Base-by-base conservation (phyloP, 2,888 invertebrate species). In the Masnerella sp. region DNA sequence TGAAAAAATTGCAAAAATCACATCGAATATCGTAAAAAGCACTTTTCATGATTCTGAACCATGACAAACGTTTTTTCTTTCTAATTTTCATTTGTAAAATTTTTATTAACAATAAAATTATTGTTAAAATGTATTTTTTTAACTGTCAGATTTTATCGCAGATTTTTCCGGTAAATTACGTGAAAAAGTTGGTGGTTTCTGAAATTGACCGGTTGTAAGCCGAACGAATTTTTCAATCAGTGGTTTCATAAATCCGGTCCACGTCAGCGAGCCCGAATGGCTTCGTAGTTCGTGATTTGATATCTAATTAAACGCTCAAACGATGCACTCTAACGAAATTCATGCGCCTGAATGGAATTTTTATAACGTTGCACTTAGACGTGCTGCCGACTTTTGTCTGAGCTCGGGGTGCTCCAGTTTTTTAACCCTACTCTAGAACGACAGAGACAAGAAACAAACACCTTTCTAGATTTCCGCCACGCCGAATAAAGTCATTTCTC, bases 391-490 rank as follows among this genome's bases (percentile, higher is more conserved):
- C 58, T 42, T 61, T 59, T 59, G 43, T 15, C 52, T 52, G 68
- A 61, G 52, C 68, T 59, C 36, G 8, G 2, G 1, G 18, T 45
- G 58, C 36, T 51, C 68, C 14, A 59, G 59, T 51, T 68, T 58
- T 54, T 56, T 51, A 49, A 67, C 58, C 43, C 59, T 68, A 51
- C 56, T 67, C 17, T 8, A 49, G 40, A 47, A 49, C 42, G 30
- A 56, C 58, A 25, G 30, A 51, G 59, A 36, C 49, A 17, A 40
- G 42, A 42, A 38, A 59, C 51, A 68, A 67, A 67, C 45, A 12
- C 32, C 42, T 67, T 42, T 49, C 49, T 42, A 42, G 32, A 67
- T 47, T 49, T 67, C 34, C 34, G 22, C 32, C 62, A 8, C 7
- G 5, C 59, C 49, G 49, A 42, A 51, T 42, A 51, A 61, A 34